Conservation (phyloP, 1,140 invertebrate species). For the Drosophila erecta region DNA sequence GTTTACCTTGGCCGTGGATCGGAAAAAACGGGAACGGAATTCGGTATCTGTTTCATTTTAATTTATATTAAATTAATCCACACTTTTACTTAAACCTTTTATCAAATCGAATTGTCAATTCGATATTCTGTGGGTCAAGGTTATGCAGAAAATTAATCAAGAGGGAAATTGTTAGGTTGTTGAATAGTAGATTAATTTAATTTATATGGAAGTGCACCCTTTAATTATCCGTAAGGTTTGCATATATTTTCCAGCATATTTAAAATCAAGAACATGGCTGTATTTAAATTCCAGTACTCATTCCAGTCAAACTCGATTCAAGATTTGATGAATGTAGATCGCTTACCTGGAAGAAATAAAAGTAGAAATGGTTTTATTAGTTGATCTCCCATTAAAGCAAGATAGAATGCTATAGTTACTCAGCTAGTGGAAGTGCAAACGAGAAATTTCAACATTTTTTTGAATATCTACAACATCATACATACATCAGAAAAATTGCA, state of each 20-base stretch:
- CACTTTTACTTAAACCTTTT: constrained; percentile 33
- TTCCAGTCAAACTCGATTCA: constrained; percentile 27
- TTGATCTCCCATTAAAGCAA: constrained; percentile 22
- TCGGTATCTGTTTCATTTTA: constrained; percentile 31
- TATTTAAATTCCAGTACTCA: neutral
- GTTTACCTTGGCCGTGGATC: constrained; percentile 58
- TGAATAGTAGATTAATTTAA: no score
- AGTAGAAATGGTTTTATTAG: constrained; percentile 40
- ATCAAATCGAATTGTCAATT: constrained; percentile 7
- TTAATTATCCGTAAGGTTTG: neutral
- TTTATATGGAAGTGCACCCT: no score
- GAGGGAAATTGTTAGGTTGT: no score
- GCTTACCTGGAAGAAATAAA: constrained; percentile 42
- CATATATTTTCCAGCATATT: neutral
- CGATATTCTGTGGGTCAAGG: constrained; percentile 17
- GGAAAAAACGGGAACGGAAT: constrained; percentile 33
- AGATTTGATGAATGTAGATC: constrained; percentile 44
- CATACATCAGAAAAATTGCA: no score
- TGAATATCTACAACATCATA: no score
- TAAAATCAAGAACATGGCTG: constrained; percentile 7
- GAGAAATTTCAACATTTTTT: no score
- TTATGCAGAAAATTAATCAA: neutral
- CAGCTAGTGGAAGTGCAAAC: no score
- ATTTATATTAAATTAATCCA: constrained; percentile 38
- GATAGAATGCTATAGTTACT: no score